These are phyloP conservation scores for Sus cebifrons DNA, from an alignment of 2,797 vertebrate species.

Conservation along the genomic window DNA sequence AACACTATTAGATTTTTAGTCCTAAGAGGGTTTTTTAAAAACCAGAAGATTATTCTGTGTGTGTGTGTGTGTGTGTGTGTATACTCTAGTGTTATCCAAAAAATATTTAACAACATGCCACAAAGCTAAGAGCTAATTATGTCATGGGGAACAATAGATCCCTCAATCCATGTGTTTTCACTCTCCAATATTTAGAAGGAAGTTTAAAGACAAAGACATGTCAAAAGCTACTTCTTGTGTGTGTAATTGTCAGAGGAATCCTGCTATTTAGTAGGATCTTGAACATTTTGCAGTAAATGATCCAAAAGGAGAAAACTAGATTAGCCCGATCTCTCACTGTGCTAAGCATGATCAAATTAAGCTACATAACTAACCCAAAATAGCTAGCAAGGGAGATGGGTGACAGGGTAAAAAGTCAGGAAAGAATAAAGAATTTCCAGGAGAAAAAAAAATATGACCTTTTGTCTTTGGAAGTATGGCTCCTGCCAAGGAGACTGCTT, in stretches of 20 bases:
- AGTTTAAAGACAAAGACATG: conserved; percentile 68
- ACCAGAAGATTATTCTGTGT: background rate
- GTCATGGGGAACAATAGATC: conserved; percentile 50
- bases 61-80: background rate
- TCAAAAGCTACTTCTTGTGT: conserved; percentile 59
- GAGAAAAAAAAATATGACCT: background rate
- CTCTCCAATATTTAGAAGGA: conserved; percentile 71
- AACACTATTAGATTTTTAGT: background rate
- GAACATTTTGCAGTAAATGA: conserved; percentile 76
- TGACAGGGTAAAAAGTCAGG: conserved; percentile 20
- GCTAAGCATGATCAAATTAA: conserved; percentile 73
- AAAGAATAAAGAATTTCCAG: conserved; percentile 51
- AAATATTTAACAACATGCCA: conserved; percentile 60
- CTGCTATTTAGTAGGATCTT: conserved; percentile 76
- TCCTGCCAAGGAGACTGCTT: conserved; percentile 41
- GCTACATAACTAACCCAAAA: conserved; percentile 40
- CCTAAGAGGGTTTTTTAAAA: background rate
- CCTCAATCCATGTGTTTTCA: conserved; percentile 4
- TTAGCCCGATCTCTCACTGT: conserved; percentile 54
- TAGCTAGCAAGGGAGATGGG: conserved; percentile 26
- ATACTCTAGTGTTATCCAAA: conserved; percentile 3
- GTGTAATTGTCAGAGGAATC: conserved; percentile 44
- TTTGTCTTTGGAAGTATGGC: conserved; percentile 53
- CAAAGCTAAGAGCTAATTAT: conserved; percentile 59
- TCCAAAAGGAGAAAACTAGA: conserved; percentile 56